phyloP scores from a whole-genome alignment of 2,113 vertebrate species.

The Euleptes europaea region DNA sequence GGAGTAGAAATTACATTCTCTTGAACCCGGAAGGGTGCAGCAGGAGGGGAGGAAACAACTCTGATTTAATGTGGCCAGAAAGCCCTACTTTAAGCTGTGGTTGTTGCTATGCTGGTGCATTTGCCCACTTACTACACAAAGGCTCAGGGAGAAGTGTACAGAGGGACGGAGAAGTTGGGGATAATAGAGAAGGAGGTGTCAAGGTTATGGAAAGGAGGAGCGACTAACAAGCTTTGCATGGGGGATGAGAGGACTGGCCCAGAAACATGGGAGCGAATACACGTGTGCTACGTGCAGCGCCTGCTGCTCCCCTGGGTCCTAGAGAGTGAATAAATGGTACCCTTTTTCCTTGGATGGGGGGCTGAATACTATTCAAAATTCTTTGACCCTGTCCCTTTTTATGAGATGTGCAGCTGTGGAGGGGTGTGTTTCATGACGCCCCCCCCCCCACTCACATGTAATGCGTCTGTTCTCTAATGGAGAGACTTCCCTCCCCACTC shows the following conservation, averaged over 20 bases:
- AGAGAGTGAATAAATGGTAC: not conserved
- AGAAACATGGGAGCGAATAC: constrained; percentile 4
- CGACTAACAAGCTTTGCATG: not conserved
- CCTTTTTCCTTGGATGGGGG: not conserved
- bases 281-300: constrained; percentile 74
- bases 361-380: not conserved
- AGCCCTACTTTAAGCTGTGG: not conserved
- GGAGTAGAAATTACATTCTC: not conserved
- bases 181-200: not conserved
- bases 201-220: not conserved
- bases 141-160: too few species aligned
- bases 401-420: not conserved
- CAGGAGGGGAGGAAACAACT: not conserved
- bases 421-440: too few species aligned
- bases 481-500: not conserved
- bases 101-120: not conserved
- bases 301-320: constrained; percentile 44
- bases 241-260: not conserved
- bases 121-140: not conserved
- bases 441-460: not conserved
- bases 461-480: not conserved
- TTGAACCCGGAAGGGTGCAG: not conserved
- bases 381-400: not conserved
- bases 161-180: not conserved
- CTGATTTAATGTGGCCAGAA: not conserved